Base-by-base conservation (phyloP, 2,797 vertebrate genomes). In the Halcyon leucocephala region DNA sequence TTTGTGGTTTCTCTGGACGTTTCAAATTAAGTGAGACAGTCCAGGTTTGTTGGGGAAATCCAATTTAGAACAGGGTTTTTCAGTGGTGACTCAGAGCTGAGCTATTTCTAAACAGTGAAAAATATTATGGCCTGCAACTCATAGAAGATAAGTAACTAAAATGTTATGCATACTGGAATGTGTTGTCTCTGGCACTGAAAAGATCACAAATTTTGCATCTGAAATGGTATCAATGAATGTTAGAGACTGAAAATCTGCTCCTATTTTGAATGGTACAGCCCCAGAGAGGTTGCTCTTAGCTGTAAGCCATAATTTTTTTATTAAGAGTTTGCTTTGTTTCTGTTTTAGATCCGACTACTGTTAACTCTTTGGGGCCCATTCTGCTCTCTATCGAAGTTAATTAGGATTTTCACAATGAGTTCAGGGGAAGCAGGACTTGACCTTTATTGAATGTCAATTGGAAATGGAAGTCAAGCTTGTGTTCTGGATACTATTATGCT, bases 151-250 rank as follows among this genome's bases (percentile, higher is more conserved):
- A 92, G 93, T 85, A 81, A 82, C 37, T 65, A 66, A 94, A 95
- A 89, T 72, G 48, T 89, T 89, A 86, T 28, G 62, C 52, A 26
- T 57, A 60, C 25, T 90, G 87, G 84, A 95, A 90, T 76, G 69
- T 94, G 81, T 90, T 95, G 80, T 95, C 72, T 90, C 96, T 96
- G 93, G 85, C 92, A 93, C 57, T 57, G 71, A 72, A 94, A 91
- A 57, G 25, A 84, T 94, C 54, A 82, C 62, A 86, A 61, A 89
- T 93, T 88, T 94, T 86, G 85, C 79, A 90, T 93, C 86, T 95
- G 79, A 87, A 93, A 90, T 33, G 7, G 3, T 73, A 91, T 80
- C 78, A 90, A 25, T 82, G 54, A 82, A 82, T 60, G 31, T 82
- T 79, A 37, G 29, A 92, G 57, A 18, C 46, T 85, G 51, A 97